phyloP scores from a whole-genome alignment of 2,888 invertebrate species.

The Dolomedes plantarius region DNA sequence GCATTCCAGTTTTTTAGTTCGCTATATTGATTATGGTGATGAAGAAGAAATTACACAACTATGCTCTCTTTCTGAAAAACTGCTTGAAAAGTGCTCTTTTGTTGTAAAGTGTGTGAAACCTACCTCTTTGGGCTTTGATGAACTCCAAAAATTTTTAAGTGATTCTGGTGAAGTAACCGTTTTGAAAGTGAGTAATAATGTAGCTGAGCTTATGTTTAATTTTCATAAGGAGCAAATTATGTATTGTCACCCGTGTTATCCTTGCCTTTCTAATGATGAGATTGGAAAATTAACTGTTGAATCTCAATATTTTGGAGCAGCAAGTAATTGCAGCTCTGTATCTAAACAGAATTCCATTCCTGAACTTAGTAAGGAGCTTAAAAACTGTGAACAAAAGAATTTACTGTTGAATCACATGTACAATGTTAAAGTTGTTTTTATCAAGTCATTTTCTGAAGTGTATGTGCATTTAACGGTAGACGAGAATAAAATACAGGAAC shows the following conservation, averaged over 20 bases:
- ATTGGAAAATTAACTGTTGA: too few species aligned
- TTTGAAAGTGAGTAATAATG: background rate
- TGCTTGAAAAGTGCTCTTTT: constrained; percentile 23
- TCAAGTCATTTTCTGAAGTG: constrained; percentile 20
- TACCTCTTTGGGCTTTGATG: background rate
- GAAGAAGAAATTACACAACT: constrained; percentile 35
- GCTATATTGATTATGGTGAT: constrained; percentile 58
- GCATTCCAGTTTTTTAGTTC: constrained; percentile 33
- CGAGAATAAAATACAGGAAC: background rate
- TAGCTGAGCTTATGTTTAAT: constrained; percentile 12
- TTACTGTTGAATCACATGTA: background rate
- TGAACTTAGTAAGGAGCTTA: background rate
- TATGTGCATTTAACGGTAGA: constrained; percentile 27
- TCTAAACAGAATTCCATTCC: background rate
- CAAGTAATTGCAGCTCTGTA: background rate
- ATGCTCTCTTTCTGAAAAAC: background rate
- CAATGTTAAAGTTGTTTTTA: constrained; percentile 30
- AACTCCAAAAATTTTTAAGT: background rate
- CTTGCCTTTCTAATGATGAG: too few species aligned
- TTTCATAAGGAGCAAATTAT: background rate
- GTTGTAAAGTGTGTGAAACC: constrained; percentile 39
- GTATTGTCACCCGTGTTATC: constrained; percentile 24
- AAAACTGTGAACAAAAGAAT: background rate
- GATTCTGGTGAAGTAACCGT: constrained; percentile 1
- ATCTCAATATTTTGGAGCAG: background rate